Evolutionary conservation across 2,113 vertebrate genomes (phyloP).

Genomic region (Charina bottae): DNA sequence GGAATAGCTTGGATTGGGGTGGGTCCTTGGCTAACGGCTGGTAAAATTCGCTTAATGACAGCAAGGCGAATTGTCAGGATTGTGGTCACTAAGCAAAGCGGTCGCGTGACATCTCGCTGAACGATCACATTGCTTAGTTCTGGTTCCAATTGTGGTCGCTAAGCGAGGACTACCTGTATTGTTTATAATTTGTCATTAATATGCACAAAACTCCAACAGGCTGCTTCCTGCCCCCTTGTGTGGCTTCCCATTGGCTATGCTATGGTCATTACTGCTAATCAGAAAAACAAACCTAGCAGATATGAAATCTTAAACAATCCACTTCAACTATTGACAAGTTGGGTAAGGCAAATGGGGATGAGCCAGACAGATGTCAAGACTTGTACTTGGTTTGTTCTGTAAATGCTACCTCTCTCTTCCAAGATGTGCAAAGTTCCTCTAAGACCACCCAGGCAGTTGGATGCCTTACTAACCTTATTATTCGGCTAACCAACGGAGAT

Average conservation of each 20-base stretch:
- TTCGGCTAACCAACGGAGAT: too few relatives aligned
- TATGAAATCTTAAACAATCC: not conserved
- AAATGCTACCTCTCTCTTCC: not conserved
- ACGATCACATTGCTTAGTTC: too few relatives aligned
- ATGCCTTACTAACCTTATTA: not conserved
- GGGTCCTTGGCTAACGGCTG: too few relatives aligned
- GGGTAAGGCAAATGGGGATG: not conserved
- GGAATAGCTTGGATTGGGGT: too few relatives aligned
- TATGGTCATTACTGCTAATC: not conserved
- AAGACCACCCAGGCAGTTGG: not conserved
- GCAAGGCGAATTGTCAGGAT: too few relatives aligned
- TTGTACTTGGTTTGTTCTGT: not conserved
- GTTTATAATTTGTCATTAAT: not conserved
- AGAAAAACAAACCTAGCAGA: not conserved
- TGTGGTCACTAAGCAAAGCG: too few relatives aligned
- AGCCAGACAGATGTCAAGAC: not conserved
- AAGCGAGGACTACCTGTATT: not conserved
- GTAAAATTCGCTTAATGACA: too few relatives aligned
- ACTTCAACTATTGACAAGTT: not conserved
- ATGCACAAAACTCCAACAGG: not conserved
- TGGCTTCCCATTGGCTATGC: not conserved
- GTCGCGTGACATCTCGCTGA: too few relatives aligned
- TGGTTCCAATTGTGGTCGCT: too few relatives aligned
- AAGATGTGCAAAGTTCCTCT: not conserved
- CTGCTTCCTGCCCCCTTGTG: not conserved